Evolutionary conservation across 2,888 invertebrate genomes (phyloP).

Genomic region (Pollenia amentaria): DNA sequence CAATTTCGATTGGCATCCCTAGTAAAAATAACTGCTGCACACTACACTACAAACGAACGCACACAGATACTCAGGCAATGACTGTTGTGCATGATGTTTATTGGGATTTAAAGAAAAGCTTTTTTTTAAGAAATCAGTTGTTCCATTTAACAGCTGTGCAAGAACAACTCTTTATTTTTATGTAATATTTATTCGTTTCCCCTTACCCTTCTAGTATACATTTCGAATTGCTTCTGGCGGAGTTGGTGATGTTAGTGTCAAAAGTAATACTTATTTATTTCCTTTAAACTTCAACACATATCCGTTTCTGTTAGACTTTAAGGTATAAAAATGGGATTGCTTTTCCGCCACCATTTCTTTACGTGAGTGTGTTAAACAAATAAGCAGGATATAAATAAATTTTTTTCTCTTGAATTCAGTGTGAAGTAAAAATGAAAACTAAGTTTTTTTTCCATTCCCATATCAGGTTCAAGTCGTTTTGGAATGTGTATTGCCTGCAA

Average conservation of each 20-base stretch:
- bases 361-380: background rate
- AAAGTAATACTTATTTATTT: conserved; percentile 58
- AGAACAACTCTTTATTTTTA: conserved; percentile 4
- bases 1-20: too few species aligned
- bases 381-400: background rate
- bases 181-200: background rate
- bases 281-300: conserved; percentile 47
- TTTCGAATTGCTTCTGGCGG: background rate
- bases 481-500: background rate
- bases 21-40: too few species aligned
- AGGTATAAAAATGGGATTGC: conserved; percentile 4
- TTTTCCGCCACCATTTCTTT: background rate
- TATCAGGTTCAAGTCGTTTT: background rate
- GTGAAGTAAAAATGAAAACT: conserved; percentile 61
- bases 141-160: conserved; percentile 7
- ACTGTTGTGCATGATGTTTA: conserved; percentile 12
- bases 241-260: conserved; percentile 32
- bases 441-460: background rate
- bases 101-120: conserved; percentile 5
- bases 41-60: background rate
- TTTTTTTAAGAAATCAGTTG: conserved; percentile 11
- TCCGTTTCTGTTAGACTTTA: conserved; percentile 37
- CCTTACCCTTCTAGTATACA: background rate
- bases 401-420: background rate
- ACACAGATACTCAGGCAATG: background rate